Percentiles rank a stretch among this genome's conserved stretches.
Evolutionary conservation across 2,113 vertebrate species (phyloP).

Genomic region (Caloenas nicobarica): DNA sequence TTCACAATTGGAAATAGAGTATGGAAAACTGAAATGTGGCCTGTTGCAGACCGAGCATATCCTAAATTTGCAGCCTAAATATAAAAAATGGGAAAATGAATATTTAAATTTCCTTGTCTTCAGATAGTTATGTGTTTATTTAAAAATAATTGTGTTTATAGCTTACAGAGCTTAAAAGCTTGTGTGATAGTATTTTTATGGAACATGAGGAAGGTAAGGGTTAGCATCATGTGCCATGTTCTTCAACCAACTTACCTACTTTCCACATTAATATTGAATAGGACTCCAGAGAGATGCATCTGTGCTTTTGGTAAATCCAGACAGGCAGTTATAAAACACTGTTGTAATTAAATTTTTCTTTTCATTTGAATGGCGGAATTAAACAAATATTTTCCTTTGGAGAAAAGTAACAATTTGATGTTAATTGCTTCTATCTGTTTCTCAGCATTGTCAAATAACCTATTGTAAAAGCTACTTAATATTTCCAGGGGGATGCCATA

Average conservation of each 20-base stretch:
- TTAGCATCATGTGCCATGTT: neutral
- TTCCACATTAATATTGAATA: neutral
- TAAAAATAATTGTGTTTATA: accelerated
- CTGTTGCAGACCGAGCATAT: neutral
- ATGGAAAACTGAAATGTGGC: neutral
- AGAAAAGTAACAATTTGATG: conserved; percentile 60
- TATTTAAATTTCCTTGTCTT: neutral
- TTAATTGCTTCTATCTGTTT: conserved; percentile 60
- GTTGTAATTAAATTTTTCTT: conserved; percentile 59
- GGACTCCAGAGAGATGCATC: neutral
- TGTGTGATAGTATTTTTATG: neutral
- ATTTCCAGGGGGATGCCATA: conserved; percentile 27
- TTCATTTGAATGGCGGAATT: conserved; percentile 48
- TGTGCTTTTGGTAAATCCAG: conserved; percentile 17
- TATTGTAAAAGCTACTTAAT: conserved; percentile 33
- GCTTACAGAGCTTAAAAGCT: neutral
- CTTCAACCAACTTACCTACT: neutral
- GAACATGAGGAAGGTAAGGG: neutral
- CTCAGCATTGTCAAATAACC: conserved; percentile 30
- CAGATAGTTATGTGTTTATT: neutral
- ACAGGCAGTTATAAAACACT: conserved; percentile 1
- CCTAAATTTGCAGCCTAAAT: neutral
- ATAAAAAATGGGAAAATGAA: neutral
- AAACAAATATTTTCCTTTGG: conserved; percentile 67
- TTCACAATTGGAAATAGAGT: neutral